A percentile compares a stretch with the other conserved stretches of the same genome.
Evolutionary conservation across 2,888 invertebrate species (phyloP).

Genomic region (Notodonta ziczac): DNA sequence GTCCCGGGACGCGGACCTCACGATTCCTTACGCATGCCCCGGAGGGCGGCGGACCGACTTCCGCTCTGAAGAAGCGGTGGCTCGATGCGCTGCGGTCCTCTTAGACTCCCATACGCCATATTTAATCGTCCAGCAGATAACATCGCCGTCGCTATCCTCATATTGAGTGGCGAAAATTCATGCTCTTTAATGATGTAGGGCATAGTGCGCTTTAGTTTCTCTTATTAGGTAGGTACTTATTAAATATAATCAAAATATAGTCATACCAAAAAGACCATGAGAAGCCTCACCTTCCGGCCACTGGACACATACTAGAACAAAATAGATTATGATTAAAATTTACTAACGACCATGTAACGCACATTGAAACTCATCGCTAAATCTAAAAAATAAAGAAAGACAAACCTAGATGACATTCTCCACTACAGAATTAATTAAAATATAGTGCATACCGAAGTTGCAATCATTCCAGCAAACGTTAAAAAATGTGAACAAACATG

Average conservation of each 20-base stretch:
- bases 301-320: conserved; percentile 95
- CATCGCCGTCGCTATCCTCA: conserved; percentile 75
- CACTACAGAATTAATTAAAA: conserved; percentile 66
- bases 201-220: conserved; percentile 73
- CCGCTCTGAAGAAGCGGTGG: conserved; percentile 68
- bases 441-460: conserved; percentile 71
- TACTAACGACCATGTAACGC: conserved; percentile 14
- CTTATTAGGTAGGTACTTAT: conserved; percentile 44
- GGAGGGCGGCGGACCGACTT: conserved; percentile 22
- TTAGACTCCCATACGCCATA: not conserved
- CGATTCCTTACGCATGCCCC: not conserved
- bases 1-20: too few relatives aligned
- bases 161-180: conserved; percentile 69
- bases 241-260: conserved; percentile 17
- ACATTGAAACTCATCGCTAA: conserved; percentile 32
- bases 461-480: conserved; percentile 72
- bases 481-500: conserved; percentile 51
- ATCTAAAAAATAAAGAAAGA: conserved; percentile 63
- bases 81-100: not conserved
- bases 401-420: conserved; percentile 75
- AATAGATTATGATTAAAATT: conserved; percentile 48
- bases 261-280: conserved; percentile 46
- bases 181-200: conserved; percentile 76
- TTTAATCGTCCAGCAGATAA: conserved; percentile 30
- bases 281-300: conserved; percentile 93